phyloP scores from a whole-genome alignment of 1,140 invertebrate genomes.

The Trichonephila clavata region DNA sequence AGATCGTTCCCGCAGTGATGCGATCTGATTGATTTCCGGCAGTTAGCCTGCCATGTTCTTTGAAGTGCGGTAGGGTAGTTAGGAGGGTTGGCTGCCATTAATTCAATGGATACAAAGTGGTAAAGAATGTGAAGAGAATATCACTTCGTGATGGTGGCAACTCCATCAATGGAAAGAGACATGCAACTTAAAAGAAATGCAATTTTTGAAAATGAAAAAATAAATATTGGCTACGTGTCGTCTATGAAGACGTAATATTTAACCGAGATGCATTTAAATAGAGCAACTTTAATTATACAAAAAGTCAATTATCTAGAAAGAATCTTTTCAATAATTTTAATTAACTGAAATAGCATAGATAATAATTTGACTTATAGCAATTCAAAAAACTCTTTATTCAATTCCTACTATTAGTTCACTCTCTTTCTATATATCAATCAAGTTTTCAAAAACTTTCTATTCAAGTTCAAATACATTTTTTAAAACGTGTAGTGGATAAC shows the following conservation, averaged over 20 bases:
- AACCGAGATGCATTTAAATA: too few species aligned
- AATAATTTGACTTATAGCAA: too few species aligned
- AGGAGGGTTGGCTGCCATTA: not conserved
- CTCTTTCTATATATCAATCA: too few species aligned
- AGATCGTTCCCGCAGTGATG: conserved; percentile 24
- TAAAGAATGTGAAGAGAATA: not conserved
- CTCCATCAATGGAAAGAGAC: not conserved
- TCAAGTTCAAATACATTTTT: too few species aligned
- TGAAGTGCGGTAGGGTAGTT: conserved; percentile 1
- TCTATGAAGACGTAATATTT: not conserved
- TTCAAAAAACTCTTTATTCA: too few species aligned
- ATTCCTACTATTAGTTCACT: too few species aligned
- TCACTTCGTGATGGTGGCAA: not conserved
- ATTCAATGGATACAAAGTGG: conserved; percentile 28
- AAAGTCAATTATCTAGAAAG: too few species aligned
- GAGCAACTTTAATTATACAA: too few species aligned
- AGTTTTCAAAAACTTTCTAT: too few species aligned
- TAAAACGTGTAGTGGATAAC: too few species aligned
- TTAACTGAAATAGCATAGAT: too few species aligned
- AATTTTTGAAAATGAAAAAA: not conserved
- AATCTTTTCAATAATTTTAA: too few species aligned
- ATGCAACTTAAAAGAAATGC: not conserved
- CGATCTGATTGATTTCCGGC: conserved; percentile 54
- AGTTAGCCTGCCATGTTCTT: conserved; percentile 37
- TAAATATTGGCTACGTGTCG: not conserved